Base-by-base conservation (phyloP, 2,113 vertebrate genomes). In the Poeciliopsis turrubarensis region DNA sequence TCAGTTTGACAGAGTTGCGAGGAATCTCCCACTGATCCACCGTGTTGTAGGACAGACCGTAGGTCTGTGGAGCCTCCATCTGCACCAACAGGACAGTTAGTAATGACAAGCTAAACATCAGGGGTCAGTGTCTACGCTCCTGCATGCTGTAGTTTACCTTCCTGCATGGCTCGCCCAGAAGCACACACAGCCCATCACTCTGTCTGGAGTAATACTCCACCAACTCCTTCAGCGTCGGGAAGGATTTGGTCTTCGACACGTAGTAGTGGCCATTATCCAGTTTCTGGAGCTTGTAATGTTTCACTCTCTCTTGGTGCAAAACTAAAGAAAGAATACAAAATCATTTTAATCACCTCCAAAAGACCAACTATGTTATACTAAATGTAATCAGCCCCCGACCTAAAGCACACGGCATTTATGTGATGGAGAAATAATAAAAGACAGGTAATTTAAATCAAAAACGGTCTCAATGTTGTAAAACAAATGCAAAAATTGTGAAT, bases 1-100 rank as follows among this genome's bases (percentile, higher is more conserved):
- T 34, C 4, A 99, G 73, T 62, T 92, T 89, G 68, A 99, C 74
- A 65, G 97, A 98, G 1, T 30, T 90, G 41, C 97, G 93, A n/a
- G 96, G 89, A 68, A 99, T 99, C 90, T 99, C 98, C 98, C 98
- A 99, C 0, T 96, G 94, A 92, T 99, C 98, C 25, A 83, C 96
- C 0, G 98, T 99, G 92, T 98, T 94, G 85, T 98, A 97, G 0
- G 96, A 97, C 82, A 99, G 92, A 67, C 97, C 97, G 64, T 94
- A 25, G 19, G 83, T 87, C 74, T 93, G 87, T 1, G 89, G 83
- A 29, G 82, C 89, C 74, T 76, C 80, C 44, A 89, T 75, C 93
- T 93, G 61, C 54, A 41, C 1, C 8, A 3, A 47, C 6, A 51
- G 10, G 31, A 30, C 14, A 9, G 37, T 27, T 31, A 0, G 1